Base-by-base conservation (phyloP, 1,140 invertebrate species). In the Sinella curviseta region DNA sequence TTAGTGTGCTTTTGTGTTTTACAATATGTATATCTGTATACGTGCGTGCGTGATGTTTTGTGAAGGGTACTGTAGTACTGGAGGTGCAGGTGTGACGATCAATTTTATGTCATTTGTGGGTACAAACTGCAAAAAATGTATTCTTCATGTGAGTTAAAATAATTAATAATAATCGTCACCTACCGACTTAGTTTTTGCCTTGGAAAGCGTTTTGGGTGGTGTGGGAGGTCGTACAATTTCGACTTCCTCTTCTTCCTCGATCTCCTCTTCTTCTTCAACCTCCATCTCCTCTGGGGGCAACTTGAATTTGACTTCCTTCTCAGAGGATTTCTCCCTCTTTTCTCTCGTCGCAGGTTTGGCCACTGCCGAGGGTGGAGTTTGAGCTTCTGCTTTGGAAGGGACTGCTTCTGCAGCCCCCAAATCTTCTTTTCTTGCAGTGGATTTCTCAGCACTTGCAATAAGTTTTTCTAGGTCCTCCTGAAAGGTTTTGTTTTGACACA, bases 231-330 rank as follows among this genome's bases (percentile, higher is more conserved):
- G n/a, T 20, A 70, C 75, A 60, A 74, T 30, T 24, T 80, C 76
- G n/a, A 80, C 73, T n/a, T 78, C 76, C 2, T 80, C 77, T 77
- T 79, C 78, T 26, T 81, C 77, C 20, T 79, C 82, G n/a, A n/a
- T n/a, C n/a, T n/a, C 20, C 20, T 48, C 39, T 26, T 79, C 82
- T 26, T 82, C 70, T 67, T 82, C 80, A 28, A 28, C 36, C 20
- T 75, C 74, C 24, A 48, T 8, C 39, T 75, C 74, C 74, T 75
- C 74, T 74, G 82, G 84, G 24, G 74, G 74, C 81, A 83, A 76
- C 85, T 84, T 75, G 78, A 75, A 75, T 33, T 74, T 79, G 28
- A 75, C 39, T 39, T 82, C 80, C 55, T 82, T 74, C 1, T 82
- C 82, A 77, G 76, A 67, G 0, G n/a, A 48, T 57, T 35, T 36